Evolutionary conservation across 2,797 vertebrate species (phyloP).

Genomic region (Melanotaenia maccullochi): DNA sequence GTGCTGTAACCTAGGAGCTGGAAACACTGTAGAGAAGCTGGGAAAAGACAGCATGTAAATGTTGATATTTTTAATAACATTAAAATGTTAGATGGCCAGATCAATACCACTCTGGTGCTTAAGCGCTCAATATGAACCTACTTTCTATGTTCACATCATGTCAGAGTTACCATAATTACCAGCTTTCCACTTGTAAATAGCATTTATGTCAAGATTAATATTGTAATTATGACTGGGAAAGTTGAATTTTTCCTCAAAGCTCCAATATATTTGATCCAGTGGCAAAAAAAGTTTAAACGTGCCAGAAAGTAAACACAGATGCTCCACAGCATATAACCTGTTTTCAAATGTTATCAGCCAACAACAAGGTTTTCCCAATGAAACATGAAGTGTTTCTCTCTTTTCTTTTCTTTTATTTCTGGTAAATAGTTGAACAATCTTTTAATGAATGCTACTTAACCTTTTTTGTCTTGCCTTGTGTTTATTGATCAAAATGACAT

Average conservation of each 20-base stretch:
- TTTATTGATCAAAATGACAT: no score
- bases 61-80: slow-evolving; percentile 1
- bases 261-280: background rate
- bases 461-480: background rate
- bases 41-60: slow-evolving; percentile 23
- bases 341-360: background rate
- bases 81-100: background rate
- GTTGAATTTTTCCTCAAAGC: background rate
- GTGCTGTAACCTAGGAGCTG: slow-evolving; percentile 64
- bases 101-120: background rate
- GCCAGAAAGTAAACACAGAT: background rate
- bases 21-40: slow-evolving; percentile 36
- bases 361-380: background rate
- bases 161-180: slow-evolving; percentile 1
- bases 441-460: background rate
- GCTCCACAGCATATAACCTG: background rate
- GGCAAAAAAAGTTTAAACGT: background rate
- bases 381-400: background rate
- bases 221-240: background rate
- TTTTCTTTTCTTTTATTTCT: no score
- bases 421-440: background rate
- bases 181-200: slow-evolving; percentile 12
- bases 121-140: slow-evolving; percentile 6
- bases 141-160: background rate
- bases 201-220: background rate